phyloP scores from a whole-genome alignment of 2,797 vertebrate genomes.

The Tokudaia muenninki region DNA sequence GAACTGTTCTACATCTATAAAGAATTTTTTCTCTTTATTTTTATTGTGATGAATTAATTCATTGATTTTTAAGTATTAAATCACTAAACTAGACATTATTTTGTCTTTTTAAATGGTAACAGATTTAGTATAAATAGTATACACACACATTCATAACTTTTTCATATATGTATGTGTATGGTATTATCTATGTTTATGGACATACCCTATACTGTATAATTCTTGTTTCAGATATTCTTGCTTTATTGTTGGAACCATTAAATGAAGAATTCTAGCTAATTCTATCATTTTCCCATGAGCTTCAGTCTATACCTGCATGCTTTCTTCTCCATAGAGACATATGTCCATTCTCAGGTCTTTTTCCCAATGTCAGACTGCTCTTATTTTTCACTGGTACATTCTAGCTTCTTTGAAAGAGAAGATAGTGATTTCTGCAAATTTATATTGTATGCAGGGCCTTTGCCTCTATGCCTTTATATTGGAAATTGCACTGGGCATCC shows the following conservation, averaged over 20 bases:
- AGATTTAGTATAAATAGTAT: neutral
- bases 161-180: neutral
- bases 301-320: neutral
- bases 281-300: neutral
- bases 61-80: neutral
- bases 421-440: neutral
- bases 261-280: neutral
- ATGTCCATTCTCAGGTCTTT: neutral
- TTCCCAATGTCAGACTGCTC: neutral
- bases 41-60: neutral
- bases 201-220: neutral
- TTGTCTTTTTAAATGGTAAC: neutral
- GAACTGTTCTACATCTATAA: neutral
- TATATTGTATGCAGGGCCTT: neutral
- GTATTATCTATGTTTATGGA: neutral
- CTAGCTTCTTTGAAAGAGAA: neutral
- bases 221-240: neutral
- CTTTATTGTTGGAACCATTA: neutral
- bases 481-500: neutral
- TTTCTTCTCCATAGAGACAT: neutral
- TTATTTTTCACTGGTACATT: neutral
- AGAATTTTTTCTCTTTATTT: neutral
- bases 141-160: neutral
- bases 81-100: neutral
- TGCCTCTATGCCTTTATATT: neutral